Percentiles rank a stretch among this genome's conserved stretches.
phyloP scores from a whole-genome alignment of 2,797 vertebrate species.

The Hydrolagus colliei region DNA sequence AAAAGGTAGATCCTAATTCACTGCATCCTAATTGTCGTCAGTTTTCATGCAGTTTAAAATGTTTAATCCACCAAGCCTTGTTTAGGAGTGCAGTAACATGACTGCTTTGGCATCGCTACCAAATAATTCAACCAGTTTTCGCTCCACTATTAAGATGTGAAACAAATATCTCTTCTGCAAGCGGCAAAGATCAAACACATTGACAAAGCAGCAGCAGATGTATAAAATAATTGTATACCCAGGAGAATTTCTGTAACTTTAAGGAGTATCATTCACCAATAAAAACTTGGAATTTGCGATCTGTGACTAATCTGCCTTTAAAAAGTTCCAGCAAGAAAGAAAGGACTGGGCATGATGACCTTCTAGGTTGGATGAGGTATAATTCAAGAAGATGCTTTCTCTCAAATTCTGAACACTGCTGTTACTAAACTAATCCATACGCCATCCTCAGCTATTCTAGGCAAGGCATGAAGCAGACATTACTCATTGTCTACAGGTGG shows the following conservation, averaged over 20 bases:
- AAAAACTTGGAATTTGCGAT: conserved; percentile 67
- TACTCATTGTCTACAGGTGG: conserved; percentile 62
- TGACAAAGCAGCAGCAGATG: conserved; percentile 41
- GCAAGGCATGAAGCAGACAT: conserved; percentile 57
- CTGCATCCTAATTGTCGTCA: neutral
- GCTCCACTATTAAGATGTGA: conserved; percentile 27
- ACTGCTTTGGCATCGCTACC: neutral
- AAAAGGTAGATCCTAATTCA: neutral
- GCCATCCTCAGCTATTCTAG: conserved; percentile 55
- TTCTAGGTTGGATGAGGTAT: conserved; percentile 53
- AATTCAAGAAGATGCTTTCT: conserved; percentile 56
- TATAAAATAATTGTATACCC: conserved; percentile 46
- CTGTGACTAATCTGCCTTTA: conserved; percentile 66
- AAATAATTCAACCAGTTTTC: conserved; percentile 15
- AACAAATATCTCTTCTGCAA: conserved; percentile 27
- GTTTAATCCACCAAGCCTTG: neutral
- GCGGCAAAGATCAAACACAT: conserved; percentile 32
- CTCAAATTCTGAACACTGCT: conserved; percentile 57
- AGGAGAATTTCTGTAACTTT: conserved; percentile 49
- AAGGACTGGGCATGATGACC: conserved; percentile 62
- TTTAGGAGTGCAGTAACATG: neutral
- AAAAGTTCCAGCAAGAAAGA: conserved; percentile 62
- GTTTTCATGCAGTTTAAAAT: neutral
- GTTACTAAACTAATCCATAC: conserved; percentile 78
- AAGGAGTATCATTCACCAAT: conserved; percentile 51